A percentile compares a stretch with the other conserved stretches of the same genome.
These are phyloP conservation scores for Dysmachus trigonus DNA, from an alignment of 2,888 invertebrate species.

Conservation along the genomic window DNA sequence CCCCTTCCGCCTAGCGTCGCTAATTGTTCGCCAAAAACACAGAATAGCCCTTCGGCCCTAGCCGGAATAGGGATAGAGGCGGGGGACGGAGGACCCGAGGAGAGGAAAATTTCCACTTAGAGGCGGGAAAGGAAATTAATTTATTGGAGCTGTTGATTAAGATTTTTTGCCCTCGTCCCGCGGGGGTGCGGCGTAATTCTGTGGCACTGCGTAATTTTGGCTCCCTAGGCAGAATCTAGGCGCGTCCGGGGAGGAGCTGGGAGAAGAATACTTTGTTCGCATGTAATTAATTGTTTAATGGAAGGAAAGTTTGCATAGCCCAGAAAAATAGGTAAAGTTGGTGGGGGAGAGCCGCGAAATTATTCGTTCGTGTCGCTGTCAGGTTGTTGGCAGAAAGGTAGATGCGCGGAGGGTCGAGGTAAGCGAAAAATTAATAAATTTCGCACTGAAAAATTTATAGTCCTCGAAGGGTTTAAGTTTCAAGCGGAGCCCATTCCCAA, in stretches of 20 bases:
- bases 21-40: conserved; percentile 30
- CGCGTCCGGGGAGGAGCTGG: background rate
- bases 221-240: background rate
- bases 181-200: conserved; percentile 1
- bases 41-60: background rate
- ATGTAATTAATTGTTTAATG: conserved; percentile 32
- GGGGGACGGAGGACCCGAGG: background rate
- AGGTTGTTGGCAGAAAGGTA: background rate
- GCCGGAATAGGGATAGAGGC: background rate
- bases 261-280: conserved; percentile 18
- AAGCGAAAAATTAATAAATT: conserved; percentile 15
- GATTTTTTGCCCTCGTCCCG: conserved; percentile 43
- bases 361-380: background rate
- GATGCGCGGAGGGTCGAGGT: background rate
- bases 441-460: conserved; percentile 7
- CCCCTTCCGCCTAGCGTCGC: background rate
- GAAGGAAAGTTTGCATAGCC: conserved; percentile 3
- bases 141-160: conserved; percentile 48
- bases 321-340: background rate
- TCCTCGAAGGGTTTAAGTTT: conserved; percentile 8
- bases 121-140: conserved; percentile 43
- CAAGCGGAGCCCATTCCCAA: background rate
- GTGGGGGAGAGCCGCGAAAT: background rate
- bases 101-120: background rate
- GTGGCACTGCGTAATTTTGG: background rate